Conservation (phyloP, 2,888 invertebrate genomes). For the Polyommatus iphigenia region DNA sequence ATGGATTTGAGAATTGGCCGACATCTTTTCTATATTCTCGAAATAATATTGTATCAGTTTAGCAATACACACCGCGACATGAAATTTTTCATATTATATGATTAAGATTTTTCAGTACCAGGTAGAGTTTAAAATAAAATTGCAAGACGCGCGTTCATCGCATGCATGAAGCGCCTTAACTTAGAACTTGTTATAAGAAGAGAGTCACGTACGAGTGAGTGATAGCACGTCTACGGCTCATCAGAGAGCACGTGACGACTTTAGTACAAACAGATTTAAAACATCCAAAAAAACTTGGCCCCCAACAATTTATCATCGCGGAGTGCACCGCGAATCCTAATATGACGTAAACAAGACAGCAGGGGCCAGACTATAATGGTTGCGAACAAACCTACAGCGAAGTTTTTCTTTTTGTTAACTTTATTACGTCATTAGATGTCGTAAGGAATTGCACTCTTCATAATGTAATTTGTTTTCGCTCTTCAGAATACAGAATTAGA, state of each 20-base stretch:
- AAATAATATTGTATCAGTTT: too few species aligned
- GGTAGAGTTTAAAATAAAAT: not conserved
- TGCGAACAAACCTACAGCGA: conserved; percentile 52
- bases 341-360: conserved; percentile 46
- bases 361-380: conserved; percentile 58
- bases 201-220: conserved; percentile 76
- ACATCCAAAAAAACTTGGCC: conserved; percentile 59
- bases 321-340: conserved; percentile 29
- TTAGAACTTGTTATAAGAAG: conserved; percentile 62
- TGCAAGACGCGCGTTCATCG: not conserved
- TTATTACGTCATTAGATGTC: conserved; percentile 77
- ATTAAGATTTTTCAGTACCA: not conserved
- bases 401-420: conserved; percentile 71
- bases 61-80: too few species aligned
- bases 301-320: conserved; percentile 46
- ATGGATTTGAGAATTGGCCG: too few species aligned
- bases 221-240: conserved; percentile 79
- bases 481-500: conserved; percentile 28
- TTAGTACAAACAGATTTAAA: conserved; percentile 77
- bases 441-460: conserved; percentile 67
- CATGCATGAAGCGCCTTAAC: not conserved
- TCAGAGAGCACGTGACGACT: conserved; percentile 79
- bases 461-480: conserved; percentile 63
- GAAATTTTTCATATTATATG: too few species aligned
- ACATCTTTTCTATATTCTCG: too few species aligned